A percentile compares a stretch with the other conserved stretches of the same genome.
phyloP scores from a whole-genome alignment of 2,888 invertebrate species.

The Emmelina monodactyla region DNA sequence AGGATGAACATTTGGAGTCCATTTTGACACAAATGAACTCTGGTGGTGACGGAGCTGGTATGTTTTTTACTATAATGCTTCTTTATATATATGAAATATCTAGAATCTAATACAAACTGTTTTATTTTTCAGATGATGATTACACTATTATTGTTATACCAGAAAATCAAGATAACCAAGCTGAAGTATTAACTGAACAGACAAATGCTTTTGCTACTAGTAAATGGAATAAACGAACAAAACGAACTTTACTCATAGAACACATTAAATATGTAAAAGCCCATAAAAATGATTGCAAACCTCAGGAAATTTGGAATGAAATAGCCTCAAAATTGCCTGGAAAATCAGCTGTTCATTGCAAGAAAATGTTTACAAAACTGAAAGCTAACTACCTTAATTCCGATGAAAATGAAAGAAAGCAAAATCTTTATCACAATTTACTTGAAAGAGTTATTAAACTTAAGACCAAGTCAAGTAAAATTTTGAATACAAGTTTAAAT shows the following conservation, averaged over 20 bases:
- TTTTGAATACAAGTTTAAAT: slow-evolving; percentile 17
- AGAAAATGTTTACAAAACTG: slow-evolving; percentile 31
- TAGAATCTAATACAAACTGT: too few relatives aligned
- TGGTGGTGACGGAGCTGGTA: slow-evolving; percentile 23
- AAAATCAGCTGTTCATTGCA: slow-evolving; percentile 31
- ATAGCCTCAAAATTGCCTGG: slow-evolving; percentile 31
- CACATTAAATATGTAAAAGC: slow-evolving; percentile 40
- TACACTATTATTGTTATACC: slow-evolving; percentile 51
- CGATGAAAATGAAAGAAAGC: not conserved
- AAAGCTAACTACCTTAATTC: not conserved
- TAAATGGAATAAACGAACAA: slow-evolving; percentile 40
- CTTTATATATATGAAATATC: too few relatives aligned
- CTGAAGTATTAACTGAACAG: too few relatives aligned
- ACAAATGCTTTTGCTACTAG: too few relatives aligned
- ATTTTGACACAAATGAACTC: slow-evolving; percentile 1
- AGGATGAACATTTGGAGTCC: slow-evolving; percentile 19
- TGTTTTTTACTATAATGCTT: slow-evolving; percentile 5
- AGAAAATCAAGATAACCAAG: slow-evolving; percentile 36
- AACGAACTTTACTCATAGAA: slow-evolving; percentile 31
- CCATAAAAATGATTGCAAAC: too few relatives aligned
- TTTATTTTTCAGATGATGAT: slow-evolving; percentile 46
- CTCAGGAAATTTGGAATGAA: slow-evolving; percentile 43
- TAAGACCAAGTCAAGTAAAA: slow-evolving; percentile 25
- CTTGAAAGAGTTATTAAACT: slow-evolving; percentile 33
- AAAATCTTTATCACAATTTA: slow-evolving; percentile 19